Conservation (phyloP, 2,797 vertebrate genomes). For the Craterocephalus amniculus region DNA sequence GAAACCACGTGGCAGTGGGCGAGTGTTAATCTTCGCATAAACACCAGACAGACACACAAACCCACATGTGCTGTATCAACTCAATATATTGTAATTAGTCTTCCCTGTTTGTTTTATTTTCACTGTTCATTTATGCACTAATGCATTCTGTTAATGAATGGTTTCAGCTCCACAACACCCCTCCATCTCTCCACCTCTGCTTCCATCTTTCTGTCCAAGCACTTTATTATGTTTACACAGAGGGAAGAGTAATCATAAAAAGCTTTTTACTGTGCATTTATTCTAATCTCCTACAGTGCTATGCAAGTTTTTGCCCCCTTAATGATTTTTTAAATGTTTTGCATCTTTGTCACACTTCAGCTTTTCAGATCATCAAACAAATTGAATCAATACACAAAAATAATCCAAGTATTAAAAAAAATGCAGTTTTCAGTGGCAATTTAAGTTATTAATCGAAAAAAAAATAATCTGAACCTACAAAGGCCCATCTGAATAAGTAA, state of each 20-base stretch:
- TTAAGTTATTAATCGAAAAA: no score
- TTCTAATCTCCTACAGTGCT: no score
- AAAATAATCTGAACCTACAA: no score
- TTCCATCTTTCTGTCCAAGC: slow-evolving; percentile 46
- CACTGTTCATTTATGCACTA: slow-evolving; percentile 67
- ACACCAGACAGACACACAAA: slow-evolving; percentile 40
- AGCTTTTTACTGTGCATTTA: slow-evolving; percentile 51
- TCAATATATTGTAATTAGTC: slow-evolving; percentile 52
- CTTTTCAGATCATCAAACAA: no score
- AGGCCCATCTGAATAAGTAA: no score
- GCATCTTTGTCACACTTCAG: no score
- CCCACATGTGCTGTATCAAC: slow-evolving; percentile 28
- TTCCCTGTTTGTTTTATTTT: slow-evolving; percentile 67
- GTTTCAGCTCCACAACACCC: slow-evolving; percentile 50
- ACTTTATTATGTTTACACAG: slow-evolving; percentile 68
- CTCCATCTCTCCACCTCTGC: slow-evolving; percentile 40
- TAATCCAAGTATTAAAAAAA: no score
- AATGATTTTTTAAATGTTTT: no score
- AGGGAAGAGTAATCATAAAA: slow-evolving; percentile 49
- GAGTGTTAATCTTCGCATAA: slow-evolving; percentile 36
- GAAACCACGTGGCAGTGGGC: slow-evolving; percentile 29
- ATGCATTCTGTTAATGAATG: slow-evolving; percentile 79
- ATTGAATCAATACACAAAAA: no score
- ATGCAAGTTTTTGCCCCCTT: no score
- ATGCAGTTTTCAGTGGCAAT: no score